A percentile compares a stretch with the other conserved stretches of the same genome.
Conservation (phyloP, 2,888 invertebrate genomes). For the Yponomeuta evonymella region DNA sequence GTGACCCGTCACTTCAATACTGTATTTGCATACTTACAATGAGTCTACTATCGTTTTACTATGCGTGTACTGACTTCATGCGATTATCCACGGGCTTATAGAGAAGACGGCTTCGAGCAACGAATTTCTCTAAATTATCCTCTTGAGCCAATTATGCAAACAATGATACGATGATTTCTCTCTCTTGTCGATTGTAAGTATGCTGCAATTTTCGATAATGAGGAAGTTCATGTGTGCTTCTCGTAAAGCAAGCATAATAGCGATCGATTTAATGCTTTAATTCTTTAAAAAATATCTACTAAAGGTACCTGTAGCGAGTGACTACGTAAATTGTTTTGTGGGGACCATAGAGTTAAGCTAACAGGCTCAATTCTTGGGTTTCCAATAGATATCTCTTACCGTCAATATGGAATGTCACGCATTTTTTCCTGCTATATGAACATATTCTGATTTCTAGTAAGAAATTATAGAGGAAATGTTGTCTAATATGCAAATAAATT, state of each 20-base stretch:
- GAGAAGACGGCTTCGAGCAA: background rate
- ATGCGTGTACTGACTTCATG: no score
- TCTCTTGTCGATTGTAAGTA: slow-evolving; percentile 6
- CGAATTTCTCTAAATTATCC: slow-evolving; percentile 3
- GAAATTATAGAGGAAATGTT: no score
- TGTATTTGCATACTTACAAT: background rate
- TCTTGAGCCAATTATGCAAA: slow-evolving; percentile 13
- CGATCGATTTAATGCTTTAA: slow-evolving; percentile 1
- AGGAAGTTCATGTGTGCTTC: background rate
- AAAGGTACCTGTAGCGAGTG: background rate
- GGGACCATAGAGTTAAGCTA: no score
- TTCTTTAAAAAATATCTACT: background rate
- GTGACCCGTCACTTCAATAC: slow-evolving; percentile 20
- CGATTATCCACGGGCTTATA: background rate
- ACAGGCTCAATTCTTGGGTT: no score
- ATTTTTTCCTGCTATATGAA: no score
- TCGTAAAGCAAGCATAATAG: background rate
- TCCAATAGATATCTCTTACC: no score
- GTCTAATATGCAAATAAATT: no score
- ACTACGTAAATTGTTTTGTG: background rate
- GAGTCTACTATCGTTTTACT: background rate
- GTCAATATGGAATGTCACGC: no score
- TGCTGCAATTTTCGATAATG: slow-evolving; percentile 12
- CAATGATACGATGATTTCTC: slow-evolving; percentile 5
- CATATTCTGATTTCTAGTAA: no score